Conservation (phyloP, 2,113 vertebrate genomes). For the Colistium nudipinnis region DNA sequence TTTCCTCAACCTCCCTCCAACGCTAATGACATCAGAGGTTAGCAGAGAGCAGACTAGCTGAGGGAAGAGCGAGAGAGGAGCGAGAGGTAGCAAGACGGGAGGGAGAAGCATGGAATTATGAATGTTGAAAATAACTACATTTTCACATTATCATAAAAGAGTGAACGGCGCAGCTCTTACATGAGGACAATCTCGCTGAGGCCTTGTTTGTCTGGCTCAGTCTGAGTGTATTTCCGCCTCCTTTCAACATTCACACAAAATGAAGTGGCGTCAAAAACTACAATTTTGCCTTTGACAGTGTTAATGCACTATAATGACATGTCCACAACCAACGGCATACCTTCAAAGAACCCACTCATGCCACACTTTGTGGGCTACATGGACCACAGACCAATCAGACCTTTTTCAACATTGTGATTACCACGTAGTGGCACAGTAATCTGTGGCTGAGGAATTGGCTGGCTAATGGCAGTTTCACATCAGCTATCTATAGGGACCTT, state of each 20-base stretch:
- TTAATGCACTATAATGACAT: conserved; percentile 78
- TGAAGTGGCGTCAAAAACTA: conserved; percentile 63
- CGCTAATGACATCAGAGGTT: conserved; percentile 96
- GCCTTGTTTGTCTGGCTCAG: conserved; percentile 47
- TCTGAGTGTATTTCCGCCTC: conserved; percentile 67
- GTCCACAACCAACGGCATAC: conserved; percentile 70
- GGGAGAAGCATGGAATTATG: conserved; percentile 34
- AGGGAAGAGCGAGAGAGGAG: conserved; percentile 46
- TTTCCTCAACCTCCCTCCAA: conserved; percentile 76
- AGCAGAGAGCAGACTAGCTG: conserved; percentile 59
- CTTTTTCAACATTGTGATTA: conserved; percentile 77
- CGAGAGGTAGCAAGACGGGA: conserved; percentile 29
- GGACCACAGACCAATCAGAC: conserved; percentile 78
- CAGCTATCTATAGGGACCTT: conserved; percentile 74
- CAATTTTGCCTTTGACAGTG: conserved; percentile 73
- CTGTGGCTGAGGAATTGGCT: conserved; percentile 75
- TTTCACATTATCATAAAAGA: neutral
- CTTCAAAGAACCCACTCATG: conserved; percentile 75
- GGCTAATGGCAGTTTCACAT: conserved; percentile 76
- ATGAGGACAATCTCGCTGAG: conserved; percentile 14
- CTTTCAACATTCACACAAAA: conserved; percentile 70
- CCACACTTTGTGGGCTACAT: conserved; percentile 74
- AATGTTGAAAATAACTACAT: conserved; percentile 36
- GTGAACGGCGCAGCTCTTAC: conserved; percentile 21
- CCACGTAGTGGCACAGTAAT: conserved; percentile 74